Evolutionary conservation across 1,140 invertebrate species (phyloP).

Genomic region (Scaptomyza hsui): DNA sequence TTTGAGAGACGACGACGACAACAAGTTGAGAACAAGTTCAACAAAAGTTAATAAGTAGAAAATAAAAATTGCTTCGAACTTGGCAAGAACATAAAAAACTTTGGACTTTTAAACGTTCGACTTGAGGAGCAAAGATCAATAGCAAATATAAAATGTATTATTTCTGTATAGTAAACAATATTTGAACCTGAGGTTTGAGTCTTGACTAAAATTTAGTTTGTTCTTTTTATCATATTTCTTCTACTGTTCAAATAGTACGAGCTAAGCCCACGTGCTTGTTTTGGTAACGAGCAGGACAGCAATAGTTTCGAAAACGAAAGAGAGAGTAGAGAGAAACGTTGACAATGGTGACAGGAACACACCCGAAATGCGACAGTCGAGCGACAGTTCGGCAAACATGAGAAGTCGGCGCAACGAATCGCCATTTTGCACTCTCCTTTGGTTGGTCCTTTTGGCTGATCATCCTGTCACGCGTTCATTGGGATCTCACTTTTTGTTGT

Average conservation of each 20-base stretch:
- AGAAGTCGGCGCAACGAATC: slow-evolving; percentile 54
- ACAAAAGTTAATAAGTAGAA: slow-evolving; percentile 45
- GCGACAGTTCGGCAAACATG: slow-evolving; percentile 34
- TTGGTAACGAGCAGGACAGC: not conserved
- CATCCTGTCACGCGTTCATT: slow-evolving; percentile 47
- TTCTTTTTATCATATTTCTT: no score
- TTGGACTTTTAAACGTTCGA: not conserved
- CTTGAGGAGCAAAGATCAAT: slow-evolving; percentile 15
- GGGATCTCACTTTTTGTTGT: not conserved
- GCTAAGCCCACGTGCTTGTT: slow-evolving; percentile 14
- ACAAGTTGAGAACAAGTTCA: slow-evolving; percentile 29
- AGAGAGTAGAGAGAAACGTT: slow-evolving; percentile 1
- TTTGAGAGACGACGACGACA: not conserved
- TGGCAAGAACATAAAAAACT: slow-evolving; percentile 14
- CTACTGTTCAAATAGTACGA: slow-evolving; percentile 20
- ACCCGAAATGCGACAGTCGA: slow-evolving; percentile 7
- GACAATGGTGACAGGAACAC: slow-evolving; percentile 50
- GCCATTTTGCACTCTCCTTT: slow-evolving; percentile 60
- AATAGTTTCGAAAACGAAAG: not conserved
- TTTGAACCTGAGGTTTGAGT: no score
- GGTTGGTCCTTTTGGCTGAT: slow-evolving; percentile 26
- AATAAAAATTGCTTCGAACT: slow-evolving; percentile 22
- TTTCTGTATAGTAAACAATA: no score
- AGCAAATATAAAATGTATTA: no score
- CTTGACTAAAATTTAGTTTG: no score